Base-by-base conservation (phyloP, 2,888 invertebrate species). In the Nymphalis urticae region DNA sequence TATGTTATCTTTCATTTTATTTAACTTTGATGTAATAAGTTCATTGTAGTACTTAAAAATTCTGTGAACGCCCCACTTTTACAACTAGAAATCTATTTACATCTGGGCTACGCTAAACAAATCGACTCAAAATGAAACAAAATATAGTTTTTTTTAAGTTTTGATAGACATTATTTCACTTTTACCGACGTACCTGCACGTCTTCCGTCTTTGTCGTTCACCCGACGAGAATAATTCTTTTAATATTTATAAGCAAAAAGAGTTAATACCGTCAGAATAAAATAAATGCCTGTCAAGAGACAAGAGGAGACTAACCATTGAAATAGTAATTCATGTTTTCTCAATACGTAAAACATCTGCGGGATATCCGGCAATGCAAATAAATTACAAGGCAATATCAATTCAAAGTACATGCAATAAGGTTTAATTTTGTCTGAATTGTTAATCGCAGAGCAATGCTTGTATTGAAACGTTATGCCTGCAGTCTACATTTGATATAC, bases 271-370 rank as follows among this genome's bases (percentile, higher is more conserved):
- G 69, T 69, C 69, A 58, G 69, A 62, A 62, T 42, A 47, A 50
- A 66, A 69, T 65, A 58, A 60, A 71, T 65, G 71, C 48, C 64
- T 64, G 50, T 53, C 63, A 64, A 66, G 66, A 64, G 69, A 70
- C 71, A 62, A 62, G 69, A 70, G 70, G 67, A 59, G 42, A 42
- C 42, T 66, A 61, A 62, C 81, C 78, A 83, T 81, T 82, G 77
- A 80, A 83, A 83, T 80, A 84, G 81, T 79, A 77, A 82, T 82
- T 82, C 83, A 84, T 84, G 85, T 86, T 85, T 83, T 85, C 82
- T 80, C 82, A 82, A 82, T 82, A 81, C 77, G 79, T 78, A 79
- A 80, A 83, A 85, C 85, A 85, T 84, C 82, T 84, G 83, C 79
- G 79, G 74, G 74, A 75, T 76, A 75, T 80, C 78, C 77, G 74